Evolutionary conservation across 2,888 invertebrate genomes (phyloP), one percentile per base, ranked within the genome.

Genomic region (Sinelater perroti): DNA sequence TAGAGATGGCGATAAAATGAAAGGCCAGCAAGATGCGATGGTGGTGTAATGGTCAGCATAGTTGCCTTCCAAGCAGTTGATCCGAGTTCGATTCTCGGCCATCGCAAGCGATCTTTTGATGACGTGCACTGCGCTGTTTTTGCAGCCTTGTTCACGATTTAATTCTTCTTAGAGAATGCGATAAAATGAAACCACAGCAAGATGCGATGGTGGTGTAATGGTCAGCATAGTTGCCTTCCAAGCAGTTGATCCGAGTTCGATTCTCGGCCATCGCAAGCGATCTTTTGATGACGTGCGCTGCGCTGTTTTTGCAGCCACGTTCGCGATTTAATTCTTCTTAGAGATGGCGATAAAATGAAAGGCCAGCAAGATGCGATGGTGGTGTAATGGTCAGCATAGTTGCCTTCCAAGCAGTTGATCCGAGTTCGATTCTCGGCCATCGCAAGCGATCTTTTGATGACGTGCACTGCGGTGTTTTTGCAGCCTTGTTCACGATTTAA

Each of bases 341-440:
- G n/a, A n/a, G n/a, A n/a, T n/a, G n/a, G n/a, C n/a, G n/a, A n/a
- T n/a, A n/a, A n/a, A n/a, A n/a, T n/a, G n/a, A n/a, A n/a, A n/a
- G 10, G 26, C 14, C 33, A 11, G n/a, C 33, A 31, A 5, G 8
- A 18, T 31, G 77, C 77, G 76, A 77, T 77, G 76, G 76, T 77
- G 77, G 76, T 77, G 77, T 77, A 76, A 77, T 77, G 77, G 77
- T 77, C 73, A 77, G 77, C 77, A 77, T 77, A 76, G 76, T 77
- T 77, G 77, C 77, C 77, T 77, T 77, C 77, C 77, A 77, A 77
- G 77, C 76, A 78, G 77, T 77, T 78, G 77, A 77, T 77, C 77
- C 77, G 77, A 76, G 77, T 78, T 78, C 77, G 77, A 77, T 78
- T 78, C 77, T 76, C 77, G 77, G 77, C 77, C 77, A 77, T 77